Evolutionary conservation across 30 jellyfish, hydroid and myxozoan species (phyloP).

Genomic region (Hydractinia echinata): DNA sequence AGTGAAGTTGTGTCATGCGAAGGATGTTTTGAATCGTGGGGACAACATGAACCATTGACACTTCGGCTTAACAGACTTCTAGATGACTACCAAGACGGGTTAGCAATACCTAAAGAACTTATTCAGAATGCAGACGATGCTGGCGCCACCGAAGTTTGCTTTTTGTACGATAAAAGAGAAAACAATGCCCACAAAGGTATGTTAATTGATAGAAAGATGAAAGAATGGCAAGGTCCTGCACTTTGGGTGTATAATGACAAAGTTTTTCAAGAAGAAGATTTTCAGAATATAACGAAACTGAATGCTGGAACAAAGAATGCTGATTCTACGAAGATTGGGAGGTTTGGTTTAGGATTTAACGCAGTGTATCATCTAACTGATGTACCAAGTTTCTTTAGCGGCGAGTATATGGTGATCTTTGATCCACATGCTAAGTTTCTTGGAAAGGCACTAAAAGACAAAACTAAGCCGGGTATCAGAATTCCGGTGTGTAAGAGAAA

Average conservation of each 20-base stretch:
- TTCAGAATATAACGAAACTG: slow-evolving; percentile 59
- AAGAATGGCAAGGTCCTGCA: slow-evolving; percentile 84
- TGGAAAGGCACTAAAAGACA: slow-evolving; percentile 58
- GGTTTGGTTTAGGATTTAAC: slow-evolving; percentile 82
- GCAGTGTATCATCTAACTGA: slow-evolving; percentile 76
- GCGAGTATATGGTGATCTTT: slow-evolving; percentile 49
- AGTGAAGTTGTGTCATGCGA: slow-evolving; percentile 45
- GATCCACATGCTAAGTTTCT: slow-evolving; percentile 74
- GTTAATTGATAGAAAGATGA: slow-evolving; percentile 53
- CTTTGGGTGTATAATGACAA: slow-evolving; percentile 67
- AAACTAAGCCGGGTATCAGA: slow-evolving; percentile 64
- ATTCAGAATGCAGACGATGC: slow-evolving; percentile 94
- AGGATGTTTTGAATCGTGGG: slow-evolving; percentile 55
- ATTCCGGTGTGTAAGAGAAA: slow-evolving; percentile 26
- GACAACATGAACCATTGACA: slow-evolving; percentile 71
- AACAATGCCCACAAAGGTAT: slow-evolving; percentile 18
- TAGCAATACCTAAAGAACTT: slow-evolving; percentile 70
- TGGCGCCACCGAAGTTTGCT: slow-evolving; percentile 54
- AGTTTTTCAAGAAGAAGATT: slow-evolving; percentile 50
- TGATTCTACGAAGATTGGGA: slow-evolving; percentile 63
- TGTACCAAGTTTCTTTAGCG: slow-evolving; percentile 70
- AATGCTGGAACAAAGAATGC: slow-evolving; percentile 75
- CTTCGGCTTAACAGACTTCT: slow-evolving; percentile 56
- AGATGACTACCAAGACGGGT: slow-evolving; percentile 69
- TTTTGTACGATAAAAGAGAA: slow-evolving; percentile 57